These are phyloP conservation scores for Cololabis saira DNA, from an alignment of 2,113 vertebrate genomes.

Conservation along the genomic window DNA sequence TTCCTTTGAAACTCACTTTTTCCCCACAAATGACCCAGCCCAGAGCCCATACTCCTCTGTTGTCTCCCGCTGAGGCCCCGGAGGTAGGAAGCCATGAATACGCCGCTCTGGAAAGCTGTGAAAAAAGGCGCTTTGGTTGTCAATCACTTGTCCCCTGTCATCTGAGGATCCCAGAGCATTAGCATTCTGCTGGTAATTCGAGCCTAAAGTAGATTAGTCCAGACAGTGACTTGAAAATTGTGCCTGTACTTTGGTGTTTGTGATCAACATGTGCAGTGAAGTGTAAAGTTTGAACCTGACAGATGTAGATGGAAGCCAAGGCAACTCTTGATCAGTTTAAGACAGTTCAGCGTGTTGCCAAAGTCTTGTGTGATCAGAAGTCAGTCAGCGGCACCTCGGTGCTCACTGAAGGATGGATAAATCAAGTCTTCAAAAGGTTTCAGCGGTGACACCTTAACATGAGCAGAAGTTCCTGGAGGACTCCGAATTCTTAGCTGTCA, in stretches of 20 bases:
- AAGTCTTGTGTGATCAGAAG: slow-evolving; percentile 58
- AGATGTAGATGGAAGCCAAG: slow-evolving; percentile 58
- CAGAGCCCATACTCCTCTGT: slow-evolving; percentile 22
- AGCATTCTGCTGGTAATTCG: slow-evolving; percentile 49
- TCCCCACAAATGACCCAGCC: slow-evolving; percentile 16
- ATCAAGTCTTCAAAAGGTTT: slow-evolving; percentile 65
- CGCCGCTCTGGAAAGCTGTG: slow-evolving; percentile 46
- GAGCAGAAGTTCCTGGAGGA: slow-evolving; percentile 58
- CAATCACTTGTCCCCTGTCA: slow-evolving; percentile 52
- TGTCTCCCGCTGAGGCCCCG: slow-evolving; percentile 40
- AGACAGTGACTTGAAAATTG: slow-evolving; percentile 44
- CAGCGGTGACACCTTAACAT: slow-evolving; percentile 71
- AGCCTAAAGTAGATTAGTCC: slow-evolving; percentile 47
- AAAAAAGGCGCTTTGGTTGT: slow-evolving; percentile 49
- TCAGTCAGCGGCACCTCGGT: slow-evolving; percentile 48
- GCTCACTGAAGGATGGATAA: slow-evolving; percentile 62
- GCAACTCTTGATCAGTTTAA: slow-evolving; percentile 65
- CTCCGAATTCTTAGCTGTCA: slow-evolving; percentile 64
- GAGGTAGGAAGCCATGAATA: slow-evolving; percentile 37
- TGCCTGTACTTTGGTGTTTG: slow-evolving; percentile 51
- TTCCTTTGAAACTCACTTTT: slow-evolving; percentile 21
- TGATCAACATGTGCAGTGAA: slow-evolving; percentile 62
- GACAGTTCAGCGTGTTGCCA: slow-evolving; percentile 60
- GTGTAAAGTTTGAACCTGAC: slow-evolving; percentile 70
- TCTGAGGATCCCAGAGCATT: slow-evolving; percentile 44